Conservation (phyloP, 1,140 invertebrate species). For the Rhizoglyphus robini region DNA sequence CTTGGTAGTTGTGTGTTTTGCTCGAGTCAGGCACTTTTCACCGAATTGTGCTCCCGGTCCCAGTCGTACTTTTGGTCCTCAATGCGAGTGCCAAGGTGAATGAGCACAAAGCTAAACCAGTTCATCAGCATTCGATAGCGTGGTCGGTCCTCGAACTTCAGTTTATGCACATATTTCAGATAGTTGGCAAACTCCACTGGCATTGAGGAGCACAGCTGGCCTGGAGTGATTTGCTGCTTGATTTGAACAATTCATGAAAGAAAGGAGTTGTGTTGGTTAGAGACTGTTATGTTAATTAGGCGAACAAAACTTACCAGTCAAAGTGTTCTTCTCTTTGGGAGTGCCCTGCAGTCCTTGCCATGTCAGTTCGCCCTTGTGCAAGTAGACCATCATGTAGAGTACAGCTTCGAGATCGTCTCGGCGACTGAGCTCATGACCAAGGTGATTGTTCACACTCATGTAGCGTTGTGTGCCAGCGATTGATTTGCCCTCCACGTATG, state of each 20-base stretch:
- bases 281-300: conserved; percentile 56
- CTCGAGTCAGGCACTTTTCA: too few species aligned
- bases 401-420: conserved; percentile 97
- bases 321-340: conserved; percentile 94
- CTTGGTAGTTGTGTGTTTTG: too few species aligned
- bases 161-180: conserved; percentile 45
- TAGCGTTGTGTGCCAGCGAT: conserved; percentile 44
- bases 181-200: conserved; percentile 77
- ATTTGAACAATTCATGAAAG: conserved; percentile 96
- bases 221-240: conserved; percentile 91
- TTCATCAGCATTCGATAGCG: conserved; percentile 42
- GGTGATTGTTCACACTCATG: conserved; percentile 29
- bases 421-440: conserved; percentile 73
- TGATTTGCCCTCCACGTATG: conserved; percentile 37
- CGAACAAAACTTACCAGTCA: too few species aligned
- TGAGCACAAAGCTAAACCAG: conserved; percentile 37
- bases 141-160: conserved; percentile 46
- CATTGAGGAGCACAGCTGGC: conserved; percentile 90
- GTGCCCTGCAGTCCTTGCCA: conserved; percentile 99
- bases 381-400: conserved; percentile 99
- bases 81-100: background rate
- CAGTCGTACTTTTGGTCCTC: conserved; percentile 7
- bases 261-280: too few species aligned
- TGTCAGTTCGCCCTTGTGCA: conserved; percentile 89
- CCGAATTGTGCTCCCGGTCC: conserved; percentile 2